Percentiles rank a stretch among this genome's conserved stretches.
Evolutionary conservation across 1,140 invertebrate species (phyloP).

Genomic region (Zaprionus gabonicus): DNA sequence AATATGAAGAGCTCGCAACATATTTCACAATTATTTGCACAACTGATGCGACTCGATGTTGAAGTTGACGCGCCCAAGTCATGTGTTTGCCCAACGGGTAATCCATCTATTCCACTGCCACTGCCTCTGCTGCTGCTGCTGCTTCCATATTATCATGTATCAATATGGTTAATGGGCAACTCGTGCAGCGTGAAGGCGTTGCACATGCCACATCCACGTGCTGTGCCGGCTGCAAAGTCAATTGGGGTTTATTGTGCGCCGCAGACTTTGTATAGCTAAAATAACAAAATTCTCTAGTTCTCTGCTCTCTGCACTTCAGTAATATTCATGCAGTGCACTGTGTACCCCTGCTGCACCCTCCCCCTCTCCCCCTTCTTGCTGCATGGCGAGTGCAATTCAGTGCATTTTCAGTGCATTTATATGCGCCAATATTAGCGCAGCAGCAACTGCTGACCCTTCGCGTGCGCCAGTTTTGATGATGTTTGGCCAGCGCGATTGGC

Average conservation of each 20-base stretch:
- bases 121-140: not conserved
- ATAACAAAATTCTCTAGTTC: constrained; percentile 70
- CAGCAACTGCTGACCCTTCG: constrained; percentile 42
- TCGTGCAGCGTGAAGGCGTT: constrained; percentile 2
- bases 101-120: constrained; percentile 21
- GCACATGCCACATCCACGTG: not conserved
- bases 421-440: constrained; percentile 75
- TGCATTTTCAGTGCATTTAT: constrained; percentile 74
- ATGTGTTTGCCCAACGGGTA: constrained; percentile 52
- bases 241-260: constrained; percentile 76
- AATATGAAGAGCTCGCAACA: constrained; percentile 15
- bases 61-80: constrained; percentile 11
- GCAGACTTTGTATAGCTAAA: constrained; percentile 84
- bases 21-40: constrained; percentile 66
- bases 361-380: not conserved
- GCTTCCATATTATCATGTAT: constrained; percentile 32
- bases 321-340: constrained; percentile 18
- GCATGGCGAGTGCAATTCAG: constrained; percentile 58
- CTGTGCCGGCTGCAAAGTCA: constrained; percentile 53
- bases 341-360: too few species aligned
- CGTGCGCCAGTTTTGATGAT: constrained; percentile 71
- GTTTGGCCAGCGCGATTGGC: constrained; percentile 68
- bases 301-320: constrained; percentile 27
- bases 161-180: constrained; percentile 45
- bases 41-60: constrained; percentile 24